phyloP scores from a whole-genome alignment of 2,797 vertebrate species.

The Melanotaenia boesemani region DNA sequence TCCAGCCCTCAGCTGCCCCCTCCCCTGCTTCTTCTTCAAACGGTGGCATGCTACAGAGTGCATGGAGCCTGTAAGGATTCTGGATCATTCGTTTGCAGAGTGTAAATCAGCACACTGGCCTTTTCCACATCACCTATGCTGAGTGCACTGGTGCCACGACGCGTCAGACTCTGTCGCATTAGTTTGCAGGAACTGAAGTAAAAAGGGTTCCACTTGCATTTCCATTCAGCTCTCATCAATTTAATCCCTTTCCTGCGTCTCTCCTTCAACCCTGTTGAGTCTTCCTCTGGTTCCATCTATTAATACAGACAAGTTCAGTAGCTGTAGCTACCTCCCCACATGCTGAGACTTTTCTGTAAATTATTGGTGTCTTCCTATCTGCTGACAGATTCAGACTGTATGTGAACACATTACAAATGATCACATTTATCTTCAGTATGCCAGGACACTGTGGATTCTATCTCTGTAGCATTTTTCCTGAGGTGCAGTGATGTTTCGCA shows the following conservation, averaged over 20 bases:
- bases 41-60: slow-evolving; percentile 43
- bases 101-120: slow-evolving; percentile 59
- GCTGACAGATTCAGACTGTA: slow-evolving; percentile 41
- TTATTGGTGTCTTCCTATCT: slow-evolving; percentile 26
- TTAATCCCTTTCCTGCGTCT: slow-evolving; percentile 53
- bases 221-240: slow-evolving; percentile 56
- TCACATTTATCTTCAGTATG: slow-evolving; percentile 21
- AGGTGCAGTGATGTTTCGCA: slow-evolving; percentile 6
- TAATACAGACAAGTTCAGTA: slow-evolving; percentile 47
- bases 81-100: slow-evolving; percentile 66
- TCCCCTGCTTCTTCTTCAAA: slow-evolving; percentile 48
- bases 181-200: slow-evolving; percentile 54
- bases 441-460: slow-evolving; percentile 13
- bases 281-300: slow-evolving; percentile 46
- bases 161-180: slow-evolving; percentile 57
- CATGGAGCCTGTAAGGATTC: slow-evolving; percentile 36
- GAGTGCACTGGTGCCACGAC: slow-evolving; percentile 48
- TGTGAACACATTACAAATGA: slow-evolving; percentile 40
- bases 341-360: slow-evolving; percentile 50
- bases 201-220: slow-evolving; percentile 63
- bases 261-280: slow-evolving; percentile 38
- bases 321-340: slow-evolving; percentile 33
- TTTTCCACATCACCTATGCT: slow-evolving; percentile 61
- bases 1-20: slow-evolving; percentile 48
- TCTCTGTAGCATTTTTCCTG: slow-evolving; percentile 21